Percentiles rank a stretch among this genome's conserved stretches.
Evolutionary conservation across 1,140 invertebrate genomes (phyloP).

Genomic region (Daktulosphaira vitifoliae): DNA sequence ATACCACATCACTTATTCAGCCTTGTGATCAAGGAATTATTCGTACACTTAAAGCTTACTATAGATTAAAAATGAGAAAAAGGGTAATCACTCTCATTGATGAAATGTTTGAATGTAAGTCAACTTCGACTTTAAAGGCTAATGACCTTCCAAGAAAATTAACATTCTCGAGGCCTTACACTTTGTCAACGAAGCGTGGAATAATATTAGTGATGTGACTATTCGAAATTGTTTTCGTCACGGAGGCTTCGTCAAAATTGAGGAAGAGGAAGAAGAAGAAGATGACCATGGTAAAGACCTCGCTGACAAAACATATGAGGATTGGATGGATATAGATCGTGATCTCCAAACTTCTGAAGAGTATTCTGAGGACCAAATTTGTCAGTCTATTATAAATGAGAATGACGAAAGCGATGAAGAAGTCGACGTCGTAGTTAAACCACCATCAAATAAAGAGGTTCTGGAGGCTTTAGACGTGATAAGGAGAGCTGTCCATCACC

Average conservation of each 20-base stretch:
- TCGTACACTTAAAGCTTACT: slow-evolving; percentile 26
- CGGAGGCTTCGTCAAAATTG: background rate
- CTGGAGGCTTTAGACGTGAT: background rate
- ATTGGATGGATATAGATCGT: background rate
- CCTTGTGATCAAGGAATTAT: slow-evolving; percentile 45
- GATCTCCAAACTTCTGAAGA: background rate
- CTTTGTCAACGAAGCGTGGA: slow-evolving; percentile 11
- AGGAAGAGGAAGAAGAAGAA: background rate
- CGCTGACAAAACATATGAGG: background rate
- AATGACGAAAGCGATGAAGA: background rate
- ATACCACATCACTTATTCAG: slow-evolving; percentile 44
- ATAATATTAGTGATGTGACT: background rate
- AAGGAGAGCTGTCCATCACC: background rate
- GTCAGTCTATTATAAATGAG: background rate
- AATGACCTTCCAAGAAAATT: slow-evolving; percentile 38
- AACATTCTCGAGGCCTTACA: slow-evolving; percentile 23
- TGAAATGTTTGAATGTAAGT: background rate
- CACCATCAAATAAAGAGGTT: slow-evolving; percentile 5
- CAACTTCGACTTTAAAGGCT: background rate
- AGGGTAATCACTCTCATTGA: background rate
- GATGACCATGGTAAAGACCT: background rate
- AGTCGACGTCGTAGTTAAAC: background rate
- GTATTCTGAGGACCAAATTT: background rate
- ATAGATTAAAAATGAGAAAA: background rate
- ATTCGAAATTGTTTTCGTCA: background rate